Evolutionary conservation across 2,888 invertebrate genomes (phyloP).

Genomic region (Euphydryas editha): DNA sequence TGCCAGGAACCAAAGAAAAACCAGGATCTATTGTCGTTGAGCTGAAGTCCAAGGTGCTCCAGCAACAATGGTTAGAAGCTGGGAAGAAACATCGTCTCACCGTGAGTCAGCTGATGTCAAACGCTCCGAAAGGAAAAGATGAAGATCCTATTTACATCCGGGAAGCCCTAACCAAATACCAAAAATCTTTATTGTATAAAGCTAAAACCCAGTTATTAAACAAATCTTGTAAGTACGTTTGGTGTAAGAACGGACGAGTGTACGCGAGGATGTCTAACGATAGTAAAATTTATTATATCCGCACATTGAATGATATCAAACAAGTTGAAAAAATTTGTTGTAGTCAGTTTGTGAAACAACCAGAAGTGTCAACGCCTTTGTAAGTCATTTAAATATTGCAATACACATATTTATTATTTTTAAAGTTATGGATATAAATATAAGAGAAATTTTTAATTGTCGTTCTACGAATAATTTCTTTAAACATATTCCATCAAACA

Average conservation of each 20-base stretch:
- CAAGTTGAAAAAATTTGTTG: not conserved
- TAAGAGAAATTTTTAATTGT: constrained; percentile 24
- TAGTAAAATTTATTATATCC: constrained; percentile 38
- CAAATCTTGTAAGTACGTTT: constrained; percentile 39
- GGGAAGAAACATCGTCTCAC: constrained; percentile 41
- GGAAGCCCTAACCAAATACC: constrained; percentile 36
- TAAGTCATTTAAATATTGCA: not conserved
- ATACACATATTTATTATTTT: not conserved
- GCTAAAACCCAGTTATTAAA: constrained; percentile 37
- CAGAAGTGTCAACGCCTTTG: not conserved
- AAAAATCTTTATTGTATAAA: constrained; percentile 41
- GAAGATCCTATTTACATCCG: not conserved
- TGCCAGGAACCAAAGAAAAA: constrained; percentile 39
- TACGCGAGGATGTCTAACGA: constrained; percentile 37
- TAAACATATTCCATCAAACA: constrained; percentile 24
- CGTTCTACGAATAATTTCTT: constrained; percentile 21
- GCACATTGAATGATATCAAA: constrained; percentile 23
- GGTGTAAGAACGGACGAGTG: constrained; percentile 43
- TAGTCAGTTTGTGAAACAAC: too few species aligned
- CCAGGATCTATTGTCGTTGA: constrained; percentile 42
- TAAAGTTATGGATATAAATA: not conserved
- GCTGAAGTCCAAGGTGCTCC: constrained; percentile 36
- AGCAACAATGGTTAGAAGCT: constrained; percentile 40
- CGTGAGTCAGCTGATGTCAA: constrained; percentile 36
- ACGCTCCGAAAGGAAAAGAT: constrained; percentile 33